Conservation (phyloP, 2,797 vertebrate genomes). For the Poeciliopsis presidionis region DNA sequence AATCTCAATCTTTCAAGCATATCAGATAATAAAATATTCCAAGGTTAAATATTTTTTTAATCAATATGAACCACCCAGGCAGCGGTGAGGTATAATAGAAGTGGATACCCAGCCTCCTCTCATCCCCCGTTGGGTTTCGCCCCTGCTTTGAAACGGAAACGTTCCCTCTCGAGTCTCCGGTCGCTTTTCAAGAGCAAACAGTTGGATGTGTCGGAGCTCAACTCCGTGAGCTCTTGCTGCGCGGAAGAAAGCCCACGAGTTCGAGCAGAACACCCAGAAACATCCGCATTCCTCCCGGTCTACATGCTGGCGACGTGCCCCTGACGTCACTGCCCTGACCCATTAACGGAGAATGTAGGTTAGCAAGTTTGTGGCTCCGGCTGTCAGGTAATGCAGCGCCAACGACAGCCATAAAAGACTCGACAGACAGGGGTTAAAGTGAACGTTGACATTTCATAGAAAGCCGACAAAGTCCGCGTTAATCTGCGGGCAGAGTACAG, state of each 20-base stretch:
- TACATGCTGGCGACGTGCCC: not conserved
- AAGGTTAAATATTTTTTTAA: no score
- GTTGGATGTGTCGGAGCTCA: not conserved
- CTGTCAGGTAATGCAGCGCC: no score
- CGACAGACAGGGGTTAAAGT: not conserved
- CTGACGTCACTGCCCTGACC: not conserved
- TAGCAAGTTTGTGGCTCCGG: not conserved
- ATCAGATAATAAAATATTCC: no score
- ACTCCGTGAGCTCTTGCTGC: not conserved
- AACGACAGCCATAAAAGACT: not conserved
- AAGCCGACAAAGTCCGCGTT: no score
- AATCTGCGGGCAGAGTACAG: not conserved
- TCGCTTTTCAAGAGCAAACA: not conserved
- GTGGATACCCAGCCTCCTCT: not conserved
- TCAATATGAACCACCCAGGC: no score
- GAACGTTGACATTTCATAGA: not conserved
- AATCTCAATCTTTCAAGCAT: not conserved
- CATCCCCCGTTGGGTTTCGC: not conserved
- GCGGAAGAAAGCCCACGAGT: not conserved
- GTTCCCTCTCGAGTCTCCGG: not conserved
- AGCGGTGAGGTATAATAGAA: not conserved
- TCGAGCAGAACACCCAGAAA: not conserved
- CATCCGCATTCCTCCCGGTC: conserved; percentile 1
- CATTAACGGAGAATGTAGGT: not conserved
- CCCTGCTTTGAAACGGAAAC: not conserved